These are phyloP conservation scores for Cerastis leucographa DNA, from an alignment of 2,888 invertebrate species.

Conservation along the genomic window DNA sequence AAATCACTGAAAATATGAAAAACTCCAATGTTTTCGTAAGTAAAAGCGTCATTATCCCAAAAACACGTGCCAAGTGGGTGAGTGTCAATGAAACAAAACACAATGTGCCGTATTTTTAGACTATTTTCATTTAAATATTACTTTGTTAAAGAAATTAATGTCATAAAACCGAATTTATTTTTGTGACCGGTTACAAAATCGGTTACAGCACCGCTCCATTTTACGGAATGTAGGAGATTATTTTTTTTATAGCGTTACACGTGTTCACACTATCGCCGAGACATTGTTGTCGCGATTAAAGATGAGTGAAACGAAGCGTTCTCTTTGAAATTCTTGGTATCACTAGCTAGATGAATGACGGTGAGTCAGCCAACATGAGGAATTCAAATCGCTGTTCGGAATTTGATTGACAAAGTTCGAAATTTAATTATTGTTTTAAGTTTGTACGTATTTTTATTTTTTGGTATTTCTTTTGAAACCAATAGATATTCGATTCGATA, in stretches of 20 bases:
- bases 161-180: conserved; percentile 69
- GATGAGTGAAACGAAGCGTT: conserved; percentile 70
- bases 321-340: conserved; percentile 50
- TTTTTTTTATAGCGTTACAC: conserved; percentile 70
- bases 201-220: conserved; percentile 71
- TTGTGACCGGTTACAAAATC: conserved; percentile 68
- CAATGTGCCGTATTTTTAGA: conserved; percentile 71
- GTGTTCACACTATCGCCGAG: conserved; percentile 67
- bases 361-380: conserved; percentile 43
- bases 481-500: background rate
- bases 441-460: background rate
- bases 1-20: conserved; percentile 67
- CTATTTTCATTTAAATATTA: conserved; percentile 63
- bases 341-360: conserved; percentile 56
- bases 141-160: conserved; percentile 68
- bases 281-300: conserved; percentile 75
- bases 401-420: conserved; percentile 27
- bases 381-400: conserved; percentile 40
- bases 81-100: conserved; percentile 82
- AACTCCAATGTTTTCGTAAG: conserved; percentile 72
- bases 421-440: conserved; percentile 5
- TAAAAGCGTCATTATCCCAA: conserved; percentile 70
- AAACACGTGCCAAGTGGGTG: conserved; percentile 86
- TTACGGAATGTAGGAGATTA: conserved; percentile 69
- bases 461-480: background rate